Evolutionary conservation across 2,113 vertebrate species (phyloP).

Genomic region (Micronycteris hirsuta): DNA sequence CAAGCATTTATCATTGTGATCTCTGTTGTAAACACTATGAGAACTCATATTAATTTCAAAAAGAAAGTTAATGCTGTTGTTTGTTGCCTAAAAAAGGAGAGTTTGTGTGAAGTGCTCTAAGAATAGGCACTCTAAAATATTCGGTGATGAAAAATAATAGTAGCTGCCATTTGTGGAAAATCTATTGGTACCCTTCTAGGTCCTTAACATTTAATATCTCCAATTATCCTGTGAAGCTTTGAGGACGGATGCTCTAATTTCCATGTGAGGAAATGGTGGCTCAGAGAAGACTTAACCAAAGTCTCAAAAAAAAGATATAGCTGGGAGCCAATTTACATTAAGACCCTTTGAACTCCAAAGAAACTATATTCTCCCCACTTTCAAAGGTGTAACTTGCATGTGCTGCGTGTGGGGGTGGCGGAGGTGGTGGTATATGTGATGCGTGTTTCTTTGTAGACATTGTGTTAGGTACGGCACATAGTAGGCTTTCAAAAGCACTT

Average conservation of each 20-base stretch:
- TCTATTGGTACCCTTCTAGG: background rate
- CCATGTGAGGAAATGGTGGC: background rate
- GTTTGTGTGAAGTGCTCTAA: background rate
- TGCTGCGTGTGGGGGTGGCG: background rate
- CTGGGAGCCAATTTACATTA: background rate
- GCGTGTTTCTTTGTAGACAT: background rate
- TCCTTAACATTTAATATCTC: background rate
- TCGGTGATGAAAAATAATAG: background rate
- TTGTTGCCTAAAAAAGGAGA: background rate
- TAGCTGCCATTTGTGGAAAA: background rate
- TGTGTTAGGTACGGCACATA: background rate
- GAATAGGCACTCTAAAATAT: background rate
- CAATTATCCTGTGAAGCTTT: background rate
- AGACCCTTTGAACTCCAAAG: background rate
- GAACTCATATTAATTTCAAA: background rate
- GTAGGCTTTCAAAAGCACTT: background rate
- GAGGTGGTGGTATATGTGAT: background rate
- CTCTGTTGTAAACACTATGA: conserved; percentile 20
- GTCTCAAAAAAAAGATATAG: background rate
- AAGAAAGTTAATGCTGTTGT: background rate
- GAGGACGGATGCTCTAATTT: background rate
- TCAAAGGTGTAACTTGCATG: background rate
- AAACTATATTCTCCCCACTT: background rate
- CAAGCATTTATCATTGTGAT: background rate
- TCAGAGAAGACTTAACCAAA: background rate